Percentiles rank a stretch among this genome's conserved stretches.
phyloP scores from a whole-genome alignment of 1,140 invertebrate genomes.

The Atopsyche davidsoni region DNA sequence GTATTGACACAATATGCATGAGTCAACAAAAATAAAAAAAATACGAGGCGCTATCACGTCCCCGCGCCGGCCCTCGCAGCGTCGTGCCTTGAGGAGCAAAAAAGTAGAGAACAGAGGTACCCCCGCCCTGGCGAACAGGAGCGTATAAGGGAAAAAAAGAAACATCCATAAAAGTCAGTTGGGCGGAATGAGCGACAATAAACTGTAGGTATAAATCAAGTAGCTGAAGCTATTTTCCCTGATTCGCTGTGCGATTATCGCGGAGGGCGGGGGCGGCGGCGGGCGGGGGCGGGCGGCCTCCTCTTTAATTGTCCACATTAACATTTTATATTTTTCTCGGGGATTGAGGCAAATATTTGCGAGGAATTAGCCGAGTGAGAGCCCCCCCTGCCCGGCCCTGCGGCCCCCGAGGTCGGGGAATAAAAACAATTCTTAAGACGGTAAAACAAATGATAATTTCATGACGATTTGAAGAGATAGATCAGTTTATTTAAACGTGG shows the following conservation, averaged over 20 bases:
- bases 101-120: conserved; percentile 4
- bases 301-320: conserved; percentile 30
- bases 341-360: conserved; percentile 24
- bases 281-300: conserved; percentile 7
- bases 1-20: no score
- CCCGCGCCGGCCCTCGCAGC: not conserved
- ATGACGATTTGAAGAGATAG: no score
- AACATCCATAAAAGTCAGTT: conserved; percentile 39
- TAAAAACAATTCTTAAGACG: no score
- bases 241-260: conserved; percentile 36
- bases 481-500: no score
- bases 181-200: conserved; percentile 39
- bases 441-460: no score
- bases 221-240: conserved; percentile 34
- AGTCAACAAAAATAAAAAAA: no score
- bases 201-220: conserved; percentile 39
- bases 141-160: conserved; percentile 28
- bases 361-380: conserved; percentile 14
- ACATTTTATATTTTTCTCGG: conserved; percentile 27
- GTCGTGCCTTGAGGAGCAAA: not conserved
- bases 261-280: conserved; percentile 18
- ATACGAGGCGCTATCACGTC: not conserved
- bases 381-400: conserved; percentile 1
- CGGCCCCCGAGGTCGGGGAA: no score
- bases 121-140: conserved; percentile 7